phyloP scores from a whole-genome alignment of 64 coral and sea anemone species.

The Pocillopora damicornis region DNA sequence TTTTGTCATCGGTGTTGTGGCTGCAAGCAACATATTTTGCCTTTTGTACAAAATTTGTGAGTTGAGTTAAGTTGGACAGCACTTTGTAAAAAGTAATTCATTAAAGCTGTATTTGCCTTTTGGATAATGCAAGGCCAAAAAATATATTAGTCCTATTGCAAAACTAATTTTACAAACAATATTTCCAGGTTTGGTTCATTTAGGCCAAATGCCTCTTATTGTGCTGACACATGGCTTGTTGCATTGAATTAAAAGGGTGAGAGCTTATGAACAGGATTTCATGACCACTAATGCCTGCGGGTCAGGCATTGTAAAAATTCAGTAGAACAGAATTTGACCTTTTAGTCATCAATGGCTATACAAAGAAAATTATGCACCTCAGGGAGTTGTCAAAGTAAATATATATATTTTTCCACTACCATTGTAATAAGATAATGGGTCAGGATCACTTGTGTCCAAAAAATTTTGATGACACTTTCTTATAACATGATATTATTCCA shows the following conservation, averaged over 20 bases:
- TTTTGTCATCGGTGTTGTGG: neutral
- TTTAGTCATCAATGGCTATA: conserved; percentile 26
- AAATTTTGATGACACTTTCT: neutral
- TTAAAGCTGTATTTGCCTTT: neutral
- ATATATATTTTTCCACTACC: conserved; percentile 37
- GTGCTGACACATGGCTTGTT: neutral
- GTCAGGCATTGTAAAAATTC: conserved; percentile 22
- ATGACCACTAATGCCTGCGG: conserved; percentile 3
- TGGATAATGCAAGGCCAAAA: neutral
- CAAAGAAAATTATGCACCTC: conserved; percentile 24
- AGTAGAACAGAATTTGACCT: neutral
- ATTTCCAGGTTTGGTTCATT: neutral
- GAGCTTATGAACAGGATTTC: neutral
- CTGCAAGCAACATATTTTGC: neutral
- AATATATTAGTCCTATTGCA: neutral
- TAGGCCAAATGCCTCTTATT: neutral
- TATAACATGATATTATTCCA: neutral
- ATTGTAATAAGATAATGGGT: neutral
- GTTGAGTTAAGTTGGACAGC: neutral
- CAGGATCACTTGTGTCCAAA: neutral
- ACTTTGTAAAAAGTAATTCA: neutral
- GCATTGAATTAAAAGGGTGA: neutral
- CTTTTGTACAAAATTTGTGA: conserved; percentile 1
- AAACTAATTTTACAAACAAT: neutral
- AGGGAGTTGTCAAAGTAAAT: conserved; percentile 14